Evolutionary conservation across 2,888 invertebrate species (phyloP), one percentile per base, ranked within the genome.

Genomic region (Trisateles emortualis): DNA sequence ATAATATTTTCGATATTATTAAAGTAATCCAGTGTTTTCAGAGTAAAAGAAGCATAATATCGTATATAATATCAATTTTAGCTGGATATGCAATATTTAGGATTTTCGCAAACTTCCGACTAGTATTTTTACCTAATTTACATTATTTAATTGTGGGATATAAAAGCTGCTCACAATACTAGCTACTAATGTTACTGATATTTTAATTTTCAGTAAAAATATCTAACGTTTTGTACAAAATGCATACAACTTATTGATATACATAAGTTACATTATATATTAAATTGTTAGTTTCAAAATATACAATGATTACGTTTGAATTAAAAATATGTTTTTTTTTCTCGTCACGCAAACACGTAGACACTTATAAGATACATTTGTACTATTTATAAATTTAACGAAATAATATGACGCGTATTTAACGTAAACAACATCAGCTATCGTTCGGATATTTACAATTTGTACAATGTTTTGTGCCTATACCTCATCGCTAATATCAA

Each of bases 191-290:
- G 45, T 73, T 64, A 69, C 63, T 74, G 83, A 83, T 72, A 70
- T 62, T 74, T 78, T 81, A 80, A 36, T 81, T 65, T 67, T 65
- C 81, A 82, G 87, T 86, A 83, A 89, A 88, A 91, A 89, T 86
- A 89, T 83, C 86, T 81, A 83, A 79, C 66, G 72, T 84, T 84
- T 90, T 92, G 90, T 91, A 91, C 90, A 91, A 88, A 86, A 86
- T 78, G 81, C 81, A 83, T 86, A 86, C 78, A 80, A 69, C 68
- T 69, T 72, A 74, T 45, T 61, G 60, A 72, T 72, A 71, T 26
- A 19, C 19, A 26, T 72, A 63, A 70, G 65, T 77, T 74, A 72
- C 71, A 74, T 70, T 73, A 75, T 79, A 81, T 68, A 84, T 82
- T 82, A 77, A 22, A 69, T 78, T 78, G 77, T 83, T 84, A 86